Base-by-base conservation (phyloP, 2,888 invertebrate genomes). In the Koerneria pararmatus region DNA sequence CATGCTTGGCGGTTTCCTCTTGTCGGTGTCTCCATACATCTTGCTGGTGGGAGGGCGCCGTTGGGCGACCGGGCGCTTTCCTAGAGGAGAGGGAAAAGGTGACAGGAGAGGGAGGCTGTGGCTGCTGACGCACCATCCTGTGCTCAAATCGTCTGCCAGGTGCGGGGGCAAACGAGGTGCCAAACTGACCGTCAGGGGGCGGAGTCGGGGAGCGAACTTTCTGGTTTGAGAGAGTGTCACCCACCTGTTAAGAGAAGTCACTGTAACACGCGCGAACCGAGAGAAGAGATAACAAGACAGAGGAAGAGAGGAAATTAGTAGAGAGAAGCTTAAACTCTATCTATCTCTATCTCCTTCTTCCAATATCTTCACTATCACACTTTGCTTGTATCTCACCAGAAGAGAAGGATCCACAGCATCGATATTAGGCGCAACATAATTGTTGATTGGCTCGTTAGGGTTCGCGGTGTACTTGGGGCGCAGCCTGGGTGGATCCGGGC, bases 221-320 rank as follows among this genome's bases (percentile, higher is more conserved):
- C 65, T 78, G 79, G 65, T 82, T 82, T 24, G 81, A 79, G 15
- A 82, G 65, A 3, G 80, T 80, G 69, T 77, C 77, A 29, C 77
- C 77, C 22, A 77, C 73, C 19, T 75, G 71, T 4, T n/a, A 57
- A 29, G 29, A n/a, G 32, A 24, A 34, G 31, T 11, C 51, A 48
- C 51, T 51, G 49, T 51, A 61, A 61, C 51, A 61, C 31, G 34
- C 11, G n/a, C 35, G 22, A 22, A 58, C 27, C n/a, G n/a, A 8
- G 41, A 22, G 35, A 24, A 22, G 54, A 22, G 27, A 24, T 56
- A 24, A 32, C 56, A n/a, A n/a, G n/a, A n/a, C n/a, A n/a, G n/a
- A n/a, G n/a, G n/a, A n/a, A n/a, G n/a, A n/a, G n/a, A n/a, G n/a
- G n/a, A n/a, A n/a, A n/a, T n/a, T n/a, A n/a, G n/a, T n/a, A n/a